Base-by-base conservation (phyloP, 2,113 vertebrate genomes). In the Mormyrus iriodes region DNA sequence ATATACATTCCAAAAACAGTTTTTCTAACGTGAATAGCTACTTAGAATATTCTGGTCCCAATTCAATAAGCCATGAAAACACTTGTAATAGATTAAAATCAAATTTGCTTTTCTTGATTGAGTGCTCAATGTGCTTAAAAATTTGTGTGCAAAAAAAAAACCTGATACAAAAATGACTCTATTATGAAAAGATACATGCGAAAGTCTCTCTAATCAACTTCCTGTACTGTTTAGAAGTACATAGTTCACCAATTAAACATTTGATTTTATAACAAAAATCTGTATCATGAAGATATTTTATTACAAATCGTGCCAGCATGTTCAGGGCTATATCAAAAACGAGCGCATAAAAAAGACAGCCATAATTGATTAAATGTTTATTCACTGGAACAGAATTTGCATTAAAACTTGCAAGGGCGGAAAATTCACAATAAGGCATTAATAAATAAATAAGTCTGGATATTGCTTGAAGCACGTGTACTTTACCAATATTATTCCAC, bases 341-440 rank as follows among this genome's bases (percentile, higher is more conserved):
- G 15, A 79, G 44, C 24, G 48, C 2, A 46, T 84, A 84, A n/a
- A 24, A 84, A 48, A 84, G 44, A 48, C 44, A 48, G 39, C 82
- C 44, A n/a, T 84, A 48, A 84, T 42, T 84, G 42, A 84, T 84
- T 84, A 84, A 48, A 84, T 84, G 44, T 84, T 84, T 84, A 84
- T 84, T 84, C 42, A 84, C 42, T 44, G 44, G 44, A 84, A 84
- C 82, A 13, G 82, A 21, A 84, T 79, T 42, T 17, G 2, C 39
- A 84, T 84, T 69, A 31, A 69, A 69, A 27, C 82, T 46, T 84
- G 82, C 39, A 24, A 84, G 6, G 3, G 24, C 39, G n/a, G 17
- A 84, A 84, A 46, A 84, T 46, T 24, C 44, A 48, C 48, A 84
- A 84, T 84, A 84, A 84, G 42, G 44, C 44, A 84, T 46, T 84